A percentile compares a stretch with the other conserved stretches of the same genome.
Conservation (phyloP, 2,888 invertebrate genomes). For the Callyntrura sp. region DNA sequence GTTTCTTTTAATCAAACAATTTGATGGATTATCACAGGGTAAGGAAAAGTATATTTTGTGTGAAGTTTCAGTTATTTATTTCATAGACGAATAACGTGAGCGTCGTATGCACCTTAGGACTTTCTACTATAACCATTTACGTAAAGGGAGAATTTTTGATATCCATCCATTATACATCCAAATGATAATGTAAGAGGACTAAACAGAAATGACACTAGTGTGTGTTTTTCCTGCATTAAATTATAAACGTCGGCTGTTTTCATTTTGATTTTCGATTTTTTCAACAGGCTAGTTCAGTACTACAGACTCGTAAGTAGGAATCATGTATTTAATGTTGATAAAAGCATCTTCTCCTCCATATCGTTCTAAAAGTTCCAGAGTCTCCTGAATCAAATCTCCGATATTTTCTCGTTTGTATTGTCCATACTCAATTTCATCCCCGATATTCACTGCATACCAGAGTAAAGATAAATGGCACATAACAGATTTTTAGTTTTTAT, state of each 20-base stretch:
- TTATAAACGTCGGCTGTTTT: neutral
- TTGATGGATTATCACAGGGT: conserved; percentile 31
- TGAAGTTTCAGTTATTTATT: neutral
- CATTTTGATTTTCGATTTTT: neutral
- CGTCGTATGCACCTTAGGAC: neutral
- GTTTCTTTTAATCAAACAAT: conserved; percentile 46
- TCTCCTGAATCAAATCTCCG: conserved; percentile 96
- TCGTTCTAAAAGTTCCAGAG: conserved; percentile 94
- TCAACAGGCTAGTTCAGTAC: conserved; percentile 88
- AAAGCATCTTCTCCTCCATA: conserved; percentile 98
- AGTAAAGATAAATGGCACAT: too few relatives aligned
- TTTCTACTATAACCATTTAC: neutral
- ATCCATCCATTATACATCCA: neutral
- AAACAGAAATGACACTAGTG: neutral
- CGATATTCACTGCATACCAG: conserved; percentile 89
- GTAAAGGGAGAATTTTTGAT: neutral
- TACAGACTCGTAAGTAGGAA: conserved; percentile 98
- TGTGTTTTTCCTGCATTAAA: neutral
- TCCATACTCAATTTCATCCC: conserved; percentile 95
- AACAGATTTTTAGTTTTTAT: too few relatives aligned
- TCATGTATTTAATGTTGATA: conserved; percentile 99
- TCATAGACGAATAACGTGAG: neutral
- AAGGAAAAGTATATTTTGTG: conserved; percentile 4
- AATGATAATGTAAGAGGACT: neutral
- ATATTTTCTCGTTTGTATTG: conserved; percentile 95